Evolutionary conservation across 37 sponge, comb jelly and placozoan genomes (phyloP), one percentile per base, ranked within the genome.

Genomic region (Crambe crambe): DNA sequence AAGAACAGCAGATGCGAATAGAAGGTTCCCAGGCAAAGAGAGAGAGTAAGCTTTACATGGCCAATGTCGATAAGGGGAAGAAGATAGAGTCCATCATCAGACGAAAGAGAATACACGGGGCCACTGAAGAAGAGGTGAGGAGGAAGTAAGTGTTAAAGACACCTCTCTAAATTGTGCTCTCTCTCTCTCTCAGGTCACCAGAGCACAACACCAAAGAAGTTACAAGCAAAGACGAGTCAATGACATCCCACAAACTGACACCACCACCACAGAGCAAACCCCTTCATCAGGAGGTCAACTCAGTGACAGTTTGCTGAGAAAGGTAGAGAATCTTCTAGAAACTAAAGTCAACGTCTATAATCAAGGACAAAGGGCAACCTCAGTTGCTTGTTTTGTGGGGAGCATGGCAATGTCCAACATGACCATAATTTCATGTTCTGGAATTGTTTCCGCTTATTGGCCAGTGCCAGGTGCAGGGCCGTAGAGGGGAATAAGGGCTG

Each of bases 21-120:
- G 99, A 98, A 64, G 57, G 96, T 10, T 86, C 94, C 26, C 96
- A 94, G 75, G 93, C 86, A 3, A 95, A 90, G 65, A 93, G 88
- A 58, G 92, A 98, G 59, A 93, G 75, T 51, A 42, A 44, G 18
- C 83, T 82, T 61, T 95, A 86, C 87, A 64, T 98, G 29, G 71
- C 89, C 57, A 91, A 78, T 56, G 87, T 95, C 56, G 96, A 91
- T 27, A 93, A 96, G 59, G 68, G 86, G 20, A 91, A 89, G 65
- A 88, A 84, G 35, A 63, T 93, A 2, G 38, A 60, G 12, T 90
- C 95, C 34, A 98, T 98, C 26, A 54, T 74, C 25, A 87, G 82
- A 32, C 70, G 95, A 47, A 96, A 96, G 84, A 84, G 77, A 58
- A 91, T 76, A 64, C 36, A 51, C 43, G 87, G 84, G 63, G 73